Conservation (phyloP, 1,140 invertebrate genomes). For the Drosophila bipectinata region DNA sequence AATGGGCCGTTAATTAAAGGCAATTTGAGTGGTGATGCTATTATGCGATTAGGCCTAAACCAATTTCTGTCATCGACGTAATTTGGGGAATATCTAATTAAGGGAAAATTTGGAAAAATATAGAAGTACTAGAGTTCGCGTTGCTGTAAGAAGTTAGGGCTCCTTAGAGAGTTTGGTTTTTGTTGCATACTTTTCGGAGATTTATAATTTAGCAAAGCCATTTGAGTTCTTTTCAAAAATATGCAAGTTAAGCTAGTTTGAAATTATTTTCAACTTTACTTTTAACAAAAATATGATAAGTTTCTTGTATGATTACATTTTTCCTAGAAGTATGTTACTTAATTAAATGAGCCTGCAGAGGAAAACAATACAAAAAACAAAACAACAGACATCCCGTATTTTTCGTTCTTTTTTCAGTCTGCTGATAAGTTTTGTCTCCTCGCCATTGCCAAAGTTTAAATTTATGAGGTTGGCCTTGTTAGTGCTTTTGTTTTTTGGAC, state of each 20-base stretch:
- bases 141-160: not conserved
- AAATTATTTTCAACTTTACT: not conserved
- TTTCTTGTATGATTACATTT: slow-evolving; percentile 32
- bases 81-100: slow-evolving; percentile 2
- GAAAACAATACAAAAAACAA: too few species aligned
- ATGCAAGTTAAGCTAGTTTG: not conserved
- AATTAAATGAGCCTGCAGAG: not conserved
- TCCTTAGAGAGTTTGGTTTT: not conserved
- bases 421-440: slow-evolving; percentile 24
- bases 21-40: slow-evolving; percentile 25
- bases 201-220: not conserved
- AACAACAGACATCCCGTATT: slow-evolving; percentile 8
- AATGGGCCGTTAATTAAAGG: slow-evolving; percentile 33
- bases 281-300: not conserved
- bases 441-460: slow-evolving; percentile 23
- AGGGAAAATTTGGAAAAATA: not conserved
- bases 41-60: slow-evolving; percentile 38
- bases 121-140: not conserved
- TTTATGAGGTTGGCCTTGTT: slow-evolving; percentile 17
- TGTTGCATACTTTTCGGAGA: not conserved
- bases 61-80: slow-evolving; percentile 24
- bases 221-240: too few species aligned
- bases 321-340: not conserved
- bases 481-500: not conserved
- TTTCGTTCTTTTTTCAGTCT: slow-evolving; percentile 4